Base-by-base conservation (phyloP, 2,888 invertebrate species). In the Antitype chi region DNA sequence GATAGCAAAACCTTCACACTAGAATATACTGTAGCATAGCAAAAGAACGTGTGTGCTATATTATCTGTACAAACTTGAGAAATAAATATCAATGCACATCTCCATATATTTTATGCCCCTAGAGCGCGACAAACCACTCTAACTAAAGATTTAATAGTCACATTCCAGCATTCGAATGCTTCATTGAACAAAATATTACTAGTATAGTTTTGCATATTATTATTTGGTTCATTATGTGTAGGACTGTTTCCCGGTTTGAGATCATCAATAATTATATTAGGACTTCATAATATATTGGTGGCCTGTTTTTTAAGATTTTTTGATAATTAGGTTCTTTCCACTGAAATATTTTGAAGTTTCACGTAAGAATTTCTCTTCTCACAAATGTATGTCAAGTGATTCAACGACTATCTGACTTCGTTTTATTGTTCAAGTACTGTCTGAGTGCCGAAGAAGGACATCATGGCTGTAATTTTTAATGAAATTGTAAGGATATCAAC, bases 311-410 rank as follows among this genome's bases (percentile, higher is more conserved):
- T 23, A 59, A 9, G 11, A 13, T 52, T 66, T 52, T 55, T 52
- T 2, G 1, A 7, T 63, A 52, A 28, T 72, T 80, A 11, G 13
- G 2, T 66, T 52, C 28, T 76, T 80, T 86, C 82, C 72, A 77
- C 74, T 84, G 79, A 80, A 84, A 85, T 76, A 76, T 82, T 81
- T 81, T 83, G 81, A 87, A 80, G 68, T 57, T 80, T 76, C 78
- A 80, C 43, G 74, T 85, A 83, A 84, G 76, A 89, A 90, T 90
- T 90, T 91, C 87, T 89, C 85, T 88, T 88, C 85, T 89, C 77
- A 88, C 88, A 89, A 90, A 95, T 93, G 93, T 95, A 86, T 95
- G 95, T 95, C 95, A 96, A 96, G 95, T 92, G 88, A 91, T 92
- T 91, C 93, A 91, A 92, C 93, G 90, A 92, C 89, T 91, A 91